Conservation (phyloP, 30 jellyfish, hydroid and myxozoan species). For the Calvadosia cruxmelitensis region DNA sequence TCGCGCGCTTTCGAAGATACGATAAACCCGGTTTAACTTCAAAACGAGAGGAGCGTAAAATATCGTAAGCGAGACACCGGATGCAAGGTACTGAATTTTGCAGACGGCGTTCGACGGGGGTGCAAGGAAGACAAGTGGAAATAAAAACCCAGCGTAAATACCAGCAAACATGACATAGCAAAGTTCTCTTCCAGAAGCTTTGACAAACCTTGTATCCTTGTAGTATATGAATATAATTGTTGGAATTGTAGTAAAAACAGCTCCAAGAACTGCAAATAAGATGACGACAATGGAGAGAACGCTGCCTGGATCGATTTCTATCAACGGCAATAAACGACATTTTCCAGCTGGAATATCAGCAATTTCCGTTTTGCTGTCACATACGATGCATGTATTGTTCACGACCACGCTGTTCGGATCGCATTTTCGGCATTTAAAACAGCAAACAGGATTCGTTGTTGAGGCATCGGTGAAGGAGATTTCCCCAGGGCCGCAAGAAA, state of each 20-base stretch:
- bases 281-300: neutral
- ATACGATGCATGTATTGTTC: slow-evolving; percentile 11
- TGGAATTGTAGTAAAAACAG: neutral
- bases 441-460: slow-evolving; percentile 2
- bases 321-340: neutral
- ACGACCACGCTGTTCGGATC: slow-evolving; percentile 4
- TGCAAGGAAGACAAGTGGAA: neutral
- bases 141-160: neutral
- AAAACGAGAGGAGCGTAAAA: neutral
- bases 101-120: neutral
- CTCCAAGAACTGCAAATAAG: neutral
- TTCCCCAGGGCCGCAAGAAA: neutral
- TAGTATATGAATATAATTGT: neutral
- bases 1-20: neutral
- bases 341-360: neutral
- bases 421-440: slow-evolving; percentile 4
- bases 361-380: neutral
- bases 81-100: neutral
- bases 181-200: neutral
- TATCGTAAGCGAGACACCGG: neutral
- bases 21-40: neutral
- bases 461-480: neutral
- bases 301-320: neutral
- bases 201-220: neutral
- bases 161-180: neutral